Conservation (phyloP, 2,797 vertebrate genomes). For the Cynopterus sphinx region DNA sequence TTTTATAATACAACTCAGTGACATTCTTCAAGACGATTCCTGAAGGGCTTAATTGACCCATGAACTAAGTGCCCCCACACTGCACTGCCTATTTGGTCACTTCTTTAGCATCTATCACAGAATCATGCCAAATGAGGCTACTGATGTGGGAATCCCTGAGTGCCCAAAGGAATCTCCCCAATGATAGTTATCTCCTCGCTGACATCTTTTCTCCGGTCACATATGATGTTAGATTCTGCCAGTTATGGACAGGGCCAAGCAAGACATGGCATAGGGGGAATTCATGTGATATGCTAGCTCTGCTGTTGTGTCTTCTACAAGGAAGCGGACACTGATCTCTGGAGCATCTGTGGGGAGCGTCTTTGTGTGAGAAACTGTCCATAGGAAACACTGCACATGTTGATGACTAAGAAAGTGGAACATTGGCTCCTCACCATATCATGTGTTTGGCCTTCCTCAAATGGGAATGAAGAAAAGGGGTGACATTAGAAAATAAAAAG, state of each 20-base stretch:
- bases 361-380: not conserved
- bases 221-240: accelerated
- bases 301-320: not conserved
- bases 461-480: not conserved
- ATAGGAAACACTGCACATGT: not conserved
- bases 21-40: not conserved
- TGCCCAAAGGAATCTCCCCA: not conserved
- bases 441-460: not conserved
- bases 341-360: accelerated
- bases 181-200: not conserved
- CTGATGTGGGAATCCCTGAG: not conserved
- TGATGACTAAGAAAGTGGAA: not conserved
- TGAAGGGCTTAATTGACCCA: not conserved
- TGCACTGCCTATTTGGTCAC: not conserved
- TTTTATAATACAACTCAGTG: not conserved
- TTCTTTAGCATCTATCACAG: not conserved
- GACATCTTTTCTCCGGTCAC: not conserved
- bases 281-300: not conserved
- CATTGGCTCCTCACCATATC: not conserved
- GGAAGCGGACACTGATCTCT: not conserved
- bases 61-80: not conserved
- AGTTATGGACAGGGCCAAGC: not conserved
- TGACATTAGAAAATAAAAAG: not conserved
- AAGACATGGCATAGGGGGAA: not conserved
- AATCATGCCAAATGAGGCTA: not conserved